These are phyloP conservation scores for Charanyca ferruginea DNA, from an alignment of 2,888 invertebrate genomes.

Conservation along the genomic window DNA sequence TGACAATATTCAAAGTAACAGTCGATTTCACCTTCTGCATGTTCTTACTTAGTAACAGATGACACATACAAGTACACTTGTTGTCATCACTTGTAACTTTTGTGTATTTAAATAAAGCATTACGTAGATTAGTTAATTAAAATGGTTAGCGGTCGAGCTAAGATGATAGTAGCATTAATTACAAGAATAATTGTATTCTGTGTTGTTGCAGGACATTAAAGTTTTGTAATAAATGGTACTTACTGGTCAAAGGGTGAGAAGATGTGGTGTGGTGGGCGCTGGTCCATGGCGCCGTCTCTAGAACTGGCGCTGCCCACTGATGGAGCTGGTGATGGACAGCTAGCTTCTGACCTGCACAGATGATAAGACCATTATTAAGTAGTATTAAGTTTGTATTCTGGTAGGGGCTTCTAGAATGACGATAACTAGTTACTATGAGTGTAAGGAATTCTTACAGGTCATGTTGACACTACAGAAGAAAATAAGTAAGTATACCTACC, in stretches of 20 bases:
- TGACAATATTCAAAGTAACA: neutral
- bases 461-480: no score
- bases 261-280: conserved; percentile 92
- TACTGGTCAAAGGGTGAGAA: conserved; percentile 92
- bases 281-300: conserved; percentile 91
- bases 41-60: neutral
- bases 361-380: neutral
- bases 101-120: conserved; percentile 56
- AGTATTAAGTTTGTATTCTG: no score
- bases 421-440: no score
- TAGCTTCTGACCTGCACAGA: conserved; percentile 81
- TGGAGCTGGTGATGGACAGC: conserved; percentile 85
- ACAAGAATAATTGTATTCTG: neutral
- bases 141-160: conserved; percentile 25
- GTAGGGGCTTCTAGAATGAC: no score
- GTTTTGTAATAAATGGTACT: conserved; percentile 67
- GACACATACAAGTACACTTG: conserved; percentile 48
- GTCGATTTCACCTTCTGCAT: conserved; percentile 25
- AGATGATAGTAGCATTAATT: conserved; percentile 39
- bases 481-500: no score
- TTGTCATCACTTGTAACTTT: conserved; percentile 50
- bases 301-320: conserved; percentile 88
- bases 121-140: conserved; percentile 50
- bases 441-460: no score
- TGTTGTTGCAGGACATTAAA: neutral